phyloP scores from a whole-genome alignment of 2,113 vertebrate species.

The Indicator indicator region DNA sequence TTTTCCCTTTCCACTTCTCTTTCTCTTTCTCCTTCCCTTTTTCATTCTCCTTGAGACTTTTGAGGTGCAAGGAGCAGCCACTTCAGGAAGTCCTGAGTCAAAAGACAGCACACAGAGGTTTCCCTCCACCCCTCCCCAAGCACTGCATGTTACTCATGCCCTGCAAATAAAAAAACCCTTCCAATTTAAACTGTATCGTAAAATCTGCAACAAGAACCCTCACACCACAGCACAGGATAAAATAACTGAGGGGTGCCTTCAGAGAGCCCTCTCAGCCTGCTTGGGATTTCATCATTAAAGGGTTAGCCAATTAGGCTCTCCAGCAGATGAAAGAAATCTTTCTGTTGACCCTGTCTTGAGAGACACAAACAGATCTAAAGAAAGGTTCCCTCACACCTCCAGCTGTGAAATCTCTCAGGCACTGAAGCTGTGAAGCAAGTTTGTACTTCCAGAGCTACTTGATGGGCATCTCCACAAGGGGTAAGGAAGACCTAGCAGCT shows the following conservation, averaged over 20 bases:
- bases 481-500: background rate
- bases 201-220: background rate
- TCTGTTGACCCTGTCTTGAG: background rate
- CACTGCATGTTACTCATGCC: accelerated
- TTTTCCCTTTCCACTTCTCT: no score
- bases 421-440: background rate
- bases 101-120: background rate
- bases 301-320: constrained; percentile 28
- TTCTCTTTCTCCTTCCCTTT: no score
- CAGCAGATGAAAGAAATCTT: background rate
- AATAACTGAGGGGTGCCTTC: constrained; percentile 15
- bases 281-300: background rate
- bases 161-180: background rate
- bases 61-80: background rate
- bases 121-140: background rate
- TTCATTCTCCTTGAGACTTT: background rate
- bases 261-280: background rate
- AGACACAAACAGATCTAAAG: constrained; percentile 10
- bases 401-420: background rate
- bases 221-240: background rate
- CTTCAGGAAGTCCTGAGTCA: background rate
- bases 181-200: background rate
- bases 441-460: constrained; percentile 7
- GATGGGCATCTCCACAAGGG: background rate
- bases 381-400: background rate